Evolutionary conservation across 1,140 invertebrate genomes (phyloP).

Genomic region (Heliconius hewitsoni): DNA sequence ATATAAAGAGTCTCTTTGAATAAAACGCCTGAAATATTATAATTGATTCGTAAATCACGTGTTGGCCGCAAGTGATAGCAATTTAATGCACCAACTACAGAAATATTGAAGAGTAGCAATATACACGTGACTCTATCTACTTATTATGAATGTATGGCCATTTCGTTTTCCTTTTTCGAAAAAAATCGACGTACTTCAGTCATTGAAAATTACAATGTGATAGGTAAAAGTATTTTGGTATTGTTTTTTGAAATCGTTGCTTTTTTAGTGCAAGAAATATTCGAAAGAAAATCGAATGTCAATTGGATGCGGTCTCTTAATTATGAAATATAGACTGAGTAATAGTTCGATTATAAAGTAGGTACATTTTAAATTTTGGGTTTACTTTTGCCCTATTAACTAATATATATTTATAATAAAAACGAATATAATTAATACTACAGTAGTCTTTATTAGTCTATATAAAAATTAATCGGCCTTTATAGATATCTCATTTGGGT

Average conservation of each 20-base stretch:
- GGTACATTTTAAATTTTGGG: no score
- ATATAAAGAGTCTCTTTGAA: constrained; percentile 19
- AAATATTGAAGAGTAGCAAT: constrained; percentile 47
- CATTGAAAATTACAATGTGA: constrained; percentile 44
- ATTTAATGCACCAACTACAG: constrained; percentile 44
- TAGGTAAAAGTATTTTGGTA: constrained; percentile 28
- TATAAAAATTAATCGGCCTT: no score
- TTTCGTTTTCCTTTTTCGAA: constrained; percentile 49
- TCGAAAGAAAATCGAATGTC: no score
- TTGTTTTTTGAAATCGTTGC: constrained; percentile 18
- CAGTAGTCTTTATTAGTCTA: no score
- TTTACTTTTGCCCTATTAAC: no score
- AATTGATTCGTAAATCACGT: constrained; percentile 53
- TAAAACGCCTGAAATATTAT: constrained; percentile 41
- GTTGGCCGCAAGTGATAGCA: constrained; percentile 49
- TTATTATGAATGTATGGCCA: constrained; percentile 53
- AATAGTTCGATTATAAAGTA: no score
- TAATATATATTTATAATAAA: no score
- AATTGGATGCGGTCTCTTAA: no score
- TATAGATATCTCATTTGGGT: no score
- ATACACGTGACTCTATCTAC: constrained; percentile 53
- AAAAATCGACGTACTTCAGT: constrained; percentile 18
- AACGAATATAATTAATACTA: no score
- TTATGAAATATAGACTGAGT: no score
- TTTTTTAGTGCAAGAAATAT: no score